phyloP scores from a whole-genome alignment of 2,888 invertebrate genomes.

The Drosophila infuscata region DNA sequence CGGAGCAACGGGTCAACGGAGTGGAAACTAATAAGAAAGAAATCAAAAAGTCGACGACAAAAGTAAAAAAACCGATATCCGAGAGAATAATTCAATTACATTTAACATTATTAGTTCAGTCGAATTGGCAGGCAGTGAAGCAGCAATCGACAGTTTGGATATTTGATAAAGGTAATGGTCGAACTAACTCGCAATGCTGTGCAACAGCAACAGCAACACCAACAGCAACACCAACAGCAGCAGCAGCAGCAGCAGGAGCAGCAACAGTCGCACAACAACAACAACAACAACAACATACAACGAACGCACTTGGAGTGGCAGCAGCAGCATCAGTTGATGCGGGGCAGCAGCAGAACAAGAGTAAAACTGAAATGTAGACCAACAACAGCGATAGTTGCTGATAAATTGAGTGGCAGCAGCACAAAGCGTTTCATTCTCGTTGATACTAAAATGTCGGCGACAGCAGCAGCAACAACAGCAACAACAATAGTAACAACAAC shows the following conservation, averaged over 20 bases:
- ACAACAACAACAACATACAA: slow-evolving; percentile 8
- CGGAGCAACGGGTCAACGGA: slow-evolving; percentile 6
- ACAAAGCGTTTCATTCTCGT: slow-evolving; percentile 41
- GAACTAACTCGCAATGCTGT: slow-evolving; percentile 55
- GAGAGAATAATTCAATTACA: slow-evolving; percentile 27
- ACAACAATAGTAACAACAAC: background rate
- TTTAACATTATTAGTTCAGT: slow-evolving; percentile 35
- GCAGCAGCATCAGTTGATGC: slow-evolving; percentile 32
- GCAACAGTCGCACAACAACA: slow-evolving; percentile 21
- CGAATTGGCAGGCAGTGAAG: background rate
- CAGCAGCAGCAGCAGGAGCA: slow-evolving; percentile 32
- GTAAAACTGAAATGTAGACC: slow-evolving; percentile 56
- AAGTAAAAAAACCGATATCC: slow-evolving; percentile 1
- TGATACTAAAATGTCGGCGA: slow-evolving; percentile 30
- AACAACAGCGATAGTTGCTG: slow-evolving; percentile 38
- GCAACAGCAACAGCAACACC: slow-evolving; percentile 45
- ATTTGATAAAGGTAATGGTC: slow-evolving; percentile 45
- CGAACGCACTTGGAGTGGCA: slow-evolving; percentile 15
- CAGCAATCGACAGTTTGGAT: background rate
- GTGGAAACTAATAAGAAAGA: slow-evolving; percentile 11
- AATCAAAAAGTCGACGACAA: background rate
- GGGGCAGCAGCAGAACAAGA: slow-evolving; percentile 41
- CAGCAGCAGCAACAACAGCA: slow-evolving; percentile 27
- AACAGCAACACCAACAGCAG: slow-evolving; percentile 9
- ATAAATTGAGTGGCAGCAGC: slow-evolving; percentile 24